These are phyloP conservation scores for Latrodectus geometricus DNA, from an alignment of 1,140 invertebrate species.

Conservation along the genomic window DNA sequence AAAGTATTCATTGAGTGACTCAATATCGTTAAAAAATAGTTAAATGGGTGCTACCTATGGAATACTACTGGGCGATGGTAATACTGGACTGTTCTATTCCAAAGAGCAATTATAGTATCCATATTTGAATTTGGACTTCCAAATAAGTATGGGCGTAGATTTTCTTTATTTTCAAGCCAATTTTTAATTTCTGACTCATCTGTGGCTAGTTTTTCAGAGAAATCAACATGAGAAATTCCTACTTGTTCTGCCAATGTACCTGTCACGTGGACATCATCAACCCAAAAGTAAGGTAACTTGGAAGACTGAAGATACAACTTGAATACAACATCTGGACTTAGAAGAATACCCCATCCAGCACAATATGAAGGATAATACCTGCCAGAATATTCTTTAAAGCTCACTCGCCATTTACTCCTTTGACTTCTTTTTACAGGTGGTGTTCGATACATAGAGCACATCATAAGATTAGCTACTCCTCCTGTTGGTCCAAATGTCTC, in stretches of 20 bases:
- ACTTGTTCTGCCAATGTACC: conserved; percentile 77
- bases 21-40: neutral
- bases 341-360: conserved; percentile 69
- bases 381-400: conserved; percentile 67
- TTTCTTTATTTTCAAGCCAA: conserved; percentile 58
- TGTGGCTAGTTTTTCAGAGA: conserved; percentile 68
- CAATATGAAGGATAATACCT: conserved; percentile 70
- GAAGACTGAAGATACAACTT: conserved; percentile 65
- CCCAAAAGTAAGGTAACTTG: conserved; percentile 79
- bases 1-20: conserved; percentile 45
- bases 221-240: conserved; percentile 74
- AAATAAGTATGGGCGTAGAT: conserved; percentile 63
- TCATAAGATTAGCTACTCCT: conserved; percentile 61
- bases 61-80: conserved; percentile 53
- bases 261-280: conserved; percentile 85
- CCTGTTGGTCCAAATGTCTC: conserved; percentile 46
- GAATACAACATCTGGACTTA: conserved; percentile 68
- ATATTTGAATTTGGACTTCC: conserved; percentile 63
- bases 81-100: conserved; percentile 65
- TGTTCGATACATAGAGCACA: conserved; percentile 63
- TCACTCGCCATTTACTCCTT: conserved; percentile 69
- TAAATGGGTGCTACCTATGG: conserved; percentile 30
- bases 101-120: conserved; percentile 62
- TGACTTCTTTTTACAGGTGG: conserved; percentile 64
- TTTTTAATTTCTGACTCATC: conserved; percentile 48